Conservation (phyloP, 2,888 invertebrate genomes). For the Diaperis boleti region DNA sequence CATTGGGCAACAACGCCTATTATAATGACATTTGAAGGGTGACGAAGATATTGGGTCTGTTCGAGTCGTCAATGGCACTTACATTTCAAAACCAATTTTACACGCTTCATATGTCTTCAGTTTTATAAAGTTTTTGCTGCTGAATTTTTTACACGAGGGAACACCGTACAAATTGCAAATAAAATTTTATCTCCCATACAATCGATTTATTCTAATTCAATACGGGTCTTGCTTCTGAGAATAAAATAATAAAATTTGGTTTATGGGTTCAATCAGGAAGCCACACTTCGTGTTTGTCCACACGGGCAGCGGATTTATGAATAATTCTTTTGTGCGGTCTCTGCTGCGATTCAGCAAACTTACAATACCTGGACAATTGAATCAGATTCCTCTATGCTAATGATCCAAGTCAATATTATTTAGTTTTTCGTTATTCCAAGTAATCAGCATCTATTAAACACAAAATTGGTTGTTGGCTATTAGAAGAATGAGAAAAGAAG, state of each 20-base stretch:
- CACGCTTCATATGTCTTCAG: conserved; percentile 61
- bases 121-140: conserved; percentile 50
- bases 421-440: too few species aligned
- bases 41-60: conserved; percentile 63
- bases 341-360: too few species aligned
- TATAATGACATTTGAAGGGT: conserved; percentile 63
- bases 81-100: conserved; percentile 64
- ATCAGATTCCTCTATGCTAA: too few species aligned
- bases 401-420: too few species aligned
- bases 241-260: conserved; percentile 56
- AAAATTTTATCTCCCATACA: conserved; percentile 58
- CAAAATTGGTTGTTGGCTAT: too few species aligned
- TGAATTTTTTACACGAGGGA: conserved; percentile 57
- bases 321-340: too few species aligned
- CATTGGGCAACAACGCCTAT: conserved; percentile 59
- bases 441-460: too few species aligned
- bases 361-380: too few species aligned
- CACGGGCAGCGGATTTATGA: too few species aligned
- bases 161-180: conserved; percentile 54
- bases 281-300: conserved; percentile 51
- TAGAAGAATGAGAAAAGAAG: too few species aligned
- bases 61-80: conserved; percentile 62
- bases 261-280: conserved; percentile 55
- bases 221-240: conserved; percentile 58
- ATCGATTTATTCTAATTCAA: conserved; percentile 56